Conservation (phyloP, 2,797 vertebrate genomes). For the Hafferia zeledoni region DNA sequence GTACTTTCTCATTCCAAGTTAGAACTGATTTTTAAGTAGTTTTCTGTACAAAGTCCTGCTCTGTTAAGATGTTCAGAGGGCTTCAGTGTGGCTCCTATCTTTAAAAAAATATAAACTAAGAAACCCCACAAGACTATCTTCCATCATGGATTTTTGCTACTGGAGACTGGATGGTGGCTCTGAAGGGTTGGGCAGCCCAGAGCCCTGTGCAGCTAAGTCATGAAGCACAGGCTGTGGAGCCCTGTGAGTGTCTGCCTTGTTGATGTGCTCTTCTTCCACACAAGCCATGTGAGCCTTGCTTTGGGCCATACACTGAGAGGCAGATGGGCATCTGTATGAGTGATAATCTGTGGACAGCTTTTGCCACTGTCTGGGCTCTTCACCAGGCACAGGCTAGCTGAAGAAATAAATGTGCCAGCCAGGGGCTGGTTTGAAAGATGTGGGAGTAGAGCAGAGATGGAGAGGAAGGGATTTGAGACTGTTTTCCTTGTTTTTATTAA, state of each 20-base stretch:
- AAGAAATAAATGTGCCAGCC: background rate
- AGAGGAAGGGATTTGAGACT: background rate
- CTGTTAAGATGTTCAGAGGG: background rate
- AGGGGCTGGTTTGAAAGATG: background rate
- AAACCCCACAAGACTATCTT: background rate
- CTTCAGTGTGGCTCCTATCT: background rate
- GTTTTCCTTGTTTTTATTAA: background rate
- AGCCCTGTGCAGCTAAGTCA: too few relatives aligned
- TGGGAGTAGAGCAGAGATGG: background rate
- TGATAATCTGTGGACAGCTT: background rate
- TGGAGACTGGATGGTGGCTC: background rate
- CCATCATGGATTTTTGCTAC: background rate
- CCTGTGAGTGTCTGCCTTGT: rapidly evolving
- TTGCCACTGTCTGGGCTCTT: rapidly evolving
- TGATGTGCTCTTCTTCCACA: rapidly evolving
- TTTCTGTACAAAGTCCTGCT: background rate
- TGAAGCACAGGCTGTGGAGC: background rate
- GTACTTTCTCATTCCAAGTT: background rate
- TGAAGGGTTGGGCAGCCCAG: background rate
- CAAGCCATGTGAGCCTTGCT: background rate
- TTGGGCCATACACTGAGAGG: rapidly evolving
- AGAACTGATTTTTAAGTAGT: background rate
- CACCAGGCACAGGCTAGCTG: rapidly evolving
- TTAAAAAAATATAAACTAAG: background rate
- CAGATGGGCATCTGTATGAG: background rate